Base-by-base conservation (phyloP, 2,888 invertebrate genomes). In the Leucania comma region DNA sequence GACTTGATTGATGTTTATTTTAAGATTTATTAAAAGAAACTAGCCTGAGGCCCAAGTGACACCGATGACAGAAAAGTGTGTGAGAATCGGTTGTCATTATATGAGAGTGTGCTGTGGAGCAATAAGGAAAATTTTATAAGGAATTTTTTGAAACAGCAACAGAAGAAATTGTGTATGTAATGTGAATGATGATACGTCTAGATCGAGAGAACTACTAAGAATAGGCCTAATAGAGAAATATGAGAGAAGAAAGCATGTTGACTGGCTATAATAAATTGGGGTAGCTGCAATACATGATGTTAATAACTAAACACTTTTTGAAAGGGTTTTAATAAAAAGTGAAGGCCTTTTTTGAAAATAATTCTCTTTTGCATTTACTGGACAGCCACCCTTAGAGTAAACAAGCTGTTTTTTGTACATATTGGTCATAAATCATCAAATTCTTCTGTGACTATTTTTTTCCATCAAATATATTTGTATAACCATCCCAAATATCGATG, bases 1-100 rank as follows among this genome's bases (percentile, higher is more conserved):
- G 3, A 38, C 14, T 73, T 56, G 22, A 38, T 48, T 56, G 38
- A 73, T 38, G 32, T 22, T 53, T 46, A 50, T 60, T 53, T 51
- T 32, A 58, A 42, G 12, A 14, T n/a, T n/a, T 3, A 46, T 46
- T 54, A 8, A 6, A 2, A 14, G 20, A 48, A 46, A 17, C 0
- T n/a, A 26, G 2, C 1, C 4, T 51, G 10, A 1, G 50, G 42
- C 42, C 17, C 5, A 24, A 26, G 6, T 26, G 24, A 1, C 24
- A 6, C 24, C 1, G 17, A 26, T 51, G 51, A 26, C 51, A 24
- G 24, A 51, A 26, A 26, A 6, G 6, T 26, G 24, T 26, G 14
- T 17, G 14, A 6, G 20, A 53, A 26, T 26, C 1, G 9, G 26
- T 26, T 26, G 3, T 2, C 51, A 51, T 6, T 0, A 24, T 9